Percentiles rank a stretch among this genome's conserved stretches.
phyloP scores from a whole-genome alignment of 2,797 vertebrate species.

The Jordanella pulchra region DNA sequence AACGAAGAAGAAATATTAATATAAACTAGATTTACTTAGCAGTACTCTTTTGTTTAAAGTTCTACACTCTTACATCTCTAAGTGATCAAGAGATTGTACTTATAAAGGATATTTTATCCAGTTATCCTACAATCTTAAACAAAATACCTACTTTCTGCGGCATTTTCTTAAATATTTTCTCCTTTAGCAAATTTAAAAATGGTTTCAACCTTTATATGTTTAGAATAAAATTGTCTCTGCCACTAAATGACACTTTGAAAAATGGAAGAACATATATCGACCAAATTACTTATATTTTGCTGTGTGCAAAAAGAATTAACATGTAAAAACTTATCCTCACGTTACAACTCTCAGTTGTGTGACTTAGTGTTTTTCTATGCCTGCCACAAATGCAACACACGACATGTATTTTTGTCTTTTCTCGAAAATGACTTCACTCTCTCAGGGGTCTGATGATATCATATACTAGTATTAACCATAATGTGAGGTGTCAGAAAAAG shows the following conservation, averaged over 20 bases:
- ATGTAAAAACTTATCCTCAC: not conserved
- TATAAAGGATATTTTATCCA: not conserved
- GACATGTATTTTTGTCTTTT: conserved; percentile 15
- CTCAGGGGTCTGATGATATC: conserved; percentile 29
- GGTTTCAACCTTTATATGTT: not conserved
- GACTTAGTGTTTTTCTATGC: conserved; percentile 4
- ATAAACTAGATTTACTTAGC: not conserved
- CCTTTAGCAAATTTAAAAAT: not conserved
- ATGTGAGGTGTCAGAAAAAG: conserved; percentile 38
- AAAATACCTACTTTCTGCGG: not conserved
- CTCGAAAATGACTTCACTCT: conserved; percentile 18
- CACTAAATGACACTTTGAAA: not conserved
- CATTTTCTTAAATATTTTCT: not conserved
- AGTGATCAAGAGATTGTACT: not conserved
- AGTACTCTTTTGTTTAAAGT: not conserved
- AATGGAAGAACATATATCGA: not conserved
- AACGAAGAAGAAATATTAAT: not conserved
- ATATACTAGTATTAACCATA: conserved; percentile 41
- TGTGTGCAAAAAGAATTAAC: not conserved
- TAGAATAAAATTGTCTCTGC: not conserved
- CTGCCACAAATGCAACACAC: conserved; percentile 6
- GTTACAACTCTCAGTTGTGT: not conserved
- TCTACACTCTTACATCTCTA: not conserved
- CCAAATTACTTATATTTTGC: not conserved
- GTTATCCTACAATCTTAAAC: not conserved